These are phyloP conservation scores for Subanguina moxae DNA, from an alignment of 1,140 invertebrate species.

Conservation along the genomic window DNA sequence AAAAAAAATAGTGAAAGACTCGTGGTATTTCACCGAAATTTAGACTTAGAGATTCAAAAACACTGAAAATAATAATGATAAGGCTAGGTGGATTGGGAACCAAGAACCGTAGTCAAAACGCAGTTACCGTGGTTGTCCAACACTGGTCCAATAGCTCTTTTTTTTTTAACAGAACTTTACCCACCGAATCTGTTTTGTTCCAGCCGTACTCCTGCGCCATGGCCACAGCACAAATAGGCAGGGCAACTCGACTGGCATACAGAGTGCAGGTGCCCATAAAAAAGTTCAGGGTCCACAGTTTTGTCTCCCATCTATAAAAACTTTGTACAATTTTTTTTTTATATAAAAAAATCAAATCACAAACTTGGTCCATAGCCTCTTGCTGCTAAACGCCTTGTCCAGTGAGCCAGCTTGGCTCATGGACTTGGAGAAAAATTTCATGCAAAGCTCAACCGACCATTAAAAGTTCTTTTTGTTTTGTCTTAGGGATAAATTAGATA, in stretches of 20 bases:
- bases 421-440: background rate
- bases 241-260: constrained; percentile 69
- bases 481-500: no score
- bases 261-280: constrained; percentile 68
- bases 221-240: constrained; percentile 68
- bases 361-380: background rate
- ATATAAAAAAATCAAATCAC: no score
- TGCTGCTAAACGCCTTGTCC: constrained; percentile 1
- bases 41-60: no score
- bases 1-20: no score
- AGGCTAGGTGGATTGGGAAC: no score
- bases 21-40: no score
- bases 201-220: constrained; percentile 69
- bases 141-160: no score
- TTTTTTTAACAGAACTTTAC: constrained; percentile 37
- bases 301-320: constrained; percentile 60
- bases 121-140: no score
- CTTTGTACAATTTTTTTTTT: background rate
- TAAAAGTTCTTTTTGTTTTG: background rate
- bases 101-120: no score
- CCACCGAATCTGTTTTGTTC: constrained; percentile 70
- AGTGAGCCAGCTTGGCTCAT: background rate
- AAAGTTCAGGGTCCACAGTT: constrained; percentile 67
- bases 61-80: no score
- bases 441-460: background rate